phyloP scores from a whole-genome alignment of 2,888 invertebrate genomes.

The Dione vanillae region DNA sequence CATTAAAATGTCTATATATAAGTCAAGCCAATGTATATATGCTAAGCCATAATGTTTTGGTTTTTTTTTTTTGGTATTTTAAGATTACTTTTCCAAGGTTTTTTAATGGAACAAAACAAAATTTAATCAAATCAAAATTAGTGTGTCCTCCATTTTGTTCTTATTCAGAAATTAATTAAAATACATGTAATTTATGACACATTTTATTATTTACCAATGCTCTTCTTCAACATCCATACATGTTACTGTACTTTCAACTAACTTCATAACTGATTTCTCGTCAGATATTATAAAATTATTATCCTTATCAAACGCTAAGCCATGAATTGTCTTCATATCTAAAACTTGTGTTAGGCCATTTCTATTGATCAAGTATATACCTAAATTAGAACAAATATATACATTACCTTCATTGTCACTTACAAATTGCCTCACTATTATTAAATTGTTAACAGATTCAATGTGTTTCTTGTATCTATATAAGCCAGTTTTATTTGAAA shows the following conservation, averaged over 20 bases:
- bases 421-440: constrained; percentile 64
- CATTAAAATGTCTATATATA: too few relatives aligned
- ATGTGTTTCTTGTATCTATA: constrained; percentile 57
- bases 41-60: too few relatives aligned
- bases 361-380: constrained; percentile 53
- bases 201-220: constrained; percentile 49
- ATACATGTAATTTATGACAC: too few relatives aligned
- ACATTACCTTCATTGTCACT: constrained; percentile 64
- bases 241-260: constrained; percentile 54
- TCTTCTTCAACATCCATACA: constrained; percentile 51
- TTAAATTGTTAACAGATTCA: constrained; percentile 55
- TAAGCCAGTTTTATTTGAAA: constrained; percentile 65
- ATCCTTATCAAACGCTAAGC: constrained; percentile 65
- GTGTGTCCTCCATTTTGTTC: too few relatives aligned
- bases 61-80: too few relatives aligned
- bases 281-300: constrained; percentile 67
- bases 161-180: too few relatives aligned
- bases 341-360: constrained; percentile 56
- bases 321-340: constrained; percentile 59
- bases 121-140: too few relatives aligned
- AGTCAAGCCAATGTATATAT: too few relatives aligned
- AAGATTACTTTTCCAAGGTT: too few relatives aligned
- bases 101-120: too few relatives aligned
- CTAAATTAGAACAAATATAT: constrained; percentile 64
- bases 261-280: constrained; percentile 58